Evolutionary conservation across 92 coral and sea anemone genomes (phyloP), one percentile per base, ranked within the genome.

Genomic region (Isaurus tuberculatus): DNA sequence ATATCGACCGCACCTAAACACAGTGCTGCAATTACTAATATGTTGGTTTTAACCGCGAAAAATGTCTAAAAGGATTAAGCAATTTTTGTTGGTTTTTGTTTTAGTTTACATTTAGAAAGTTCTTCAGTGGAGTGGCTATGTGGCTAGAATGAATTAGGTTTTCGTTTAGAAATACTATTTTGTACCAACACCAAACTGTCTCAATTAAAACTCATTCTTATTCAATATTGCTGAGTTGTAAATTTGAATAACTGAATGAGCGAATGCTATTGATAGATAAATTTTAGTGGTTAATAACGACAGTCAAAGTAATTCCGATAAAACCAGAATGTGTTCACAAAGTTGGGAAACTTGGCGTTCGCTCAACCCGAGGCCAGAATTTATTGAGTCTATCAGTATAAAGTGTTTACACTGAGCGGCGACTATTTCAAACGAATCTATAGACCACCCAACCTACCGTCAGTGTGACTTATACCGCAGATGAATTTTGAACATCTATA

Each of bases 351-450:
- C 53, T 33, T 32, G 22, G 70, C 70, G 31, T 58, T 77, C 22
- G 82, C 55, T 57, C 53, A 34, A 57, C 82, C 82, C 58, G 34
- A 77, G 33, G 69, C 82, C 82, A 34, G 10, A 40, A 49, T 77
- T 32, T 77, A 77, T 77, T 77, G 82, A 33, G 82, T 77, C 82
- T 77, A 77, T 77, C 70, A 34, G 33, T 9, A 77, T 23, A 60
- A 46, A 32, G 69, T 77, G 82, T 77, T 77, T 77, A 58, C 82
- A 20, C 51, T 53, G 68, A 77, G 68, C 43, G 43, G 82, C 82
- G 82, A 77, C 60, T 77, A 77, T 77, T 77, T 61, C 82, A 57
- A 77, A 58, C 82, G 82, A 77, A 77, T 77, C 57, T 77, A 57
- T 77, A 77, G 70, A 60, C 82, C 82, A 77, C 82, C 82, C 82